Evolutionary conservation across 2,113 vertebrate genomes (phyloP).

Genomic region (Clupea harengus): DNA sequence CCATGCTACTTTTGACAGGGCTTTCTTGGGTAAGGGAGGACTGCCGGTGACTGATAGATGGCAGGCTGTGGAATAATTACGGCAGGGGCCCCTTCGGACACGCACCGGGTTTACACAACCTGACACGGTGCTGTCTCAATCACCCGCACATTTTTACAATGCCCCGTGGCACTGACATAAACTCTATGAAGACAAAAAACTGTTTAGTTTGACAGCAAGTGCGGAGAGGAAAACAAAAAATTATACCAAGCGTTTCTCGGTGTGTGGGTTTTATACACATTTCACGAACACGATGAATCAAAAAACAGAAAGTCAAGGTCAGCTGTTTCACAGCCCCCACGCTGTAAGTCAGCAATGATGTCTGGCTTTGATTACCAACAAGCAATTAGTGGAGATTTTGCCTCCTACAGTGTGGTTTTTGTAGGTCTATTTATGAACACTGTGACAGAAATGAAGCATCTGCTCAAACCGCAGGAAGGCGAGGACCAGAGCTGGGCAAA

Average conservation of each 20-base stretch:
- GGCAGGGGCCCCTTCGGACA: not conserved
- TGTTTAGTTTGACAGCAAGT: not conserved
- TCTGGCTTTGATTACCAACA: slow-evolving; percentile 25
- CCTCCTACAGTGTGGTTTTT: slow-evolving; percentile 30
- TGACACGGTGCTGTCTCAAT: not conserved
- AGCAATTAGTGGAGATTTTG: slow-evolving; percentile 31
- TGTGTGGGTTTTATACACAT: not conserved
- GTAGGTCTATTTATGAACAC: slow-evolving; percentile 32
- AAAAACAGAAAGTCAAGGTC: not conserved
- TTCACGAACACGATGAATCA: not conserved
- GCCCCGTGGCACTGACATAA: not conserved
- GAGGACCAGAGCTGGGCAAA: slow-evolving; percentile 3
- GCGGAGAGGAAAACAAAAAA: not conserved
- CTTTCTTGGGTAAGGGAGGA: not conserved
- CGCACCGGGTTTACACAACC: not conserved
- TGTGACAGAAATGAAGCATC: slow-evolving; percentile 44
- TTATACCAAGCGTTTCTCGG: not conserved
- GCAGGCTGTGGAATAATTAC: not conserved
- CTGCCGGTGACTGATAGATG: slow-evolving; percentile 1
- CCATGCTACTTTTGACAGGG: not conserved
- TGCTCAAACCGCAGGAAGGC: slow-evolving; percentile 41
- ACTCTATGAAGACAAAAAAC: not conserved
- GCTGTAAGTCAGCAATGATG: not conserved
- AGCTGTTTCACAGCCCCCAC: not conserved
- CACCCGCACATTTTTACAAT: not conserved